These are phyloP conservation scores for Neomorphus geoffroyi DNA, from an alignment of 2,797 vertebrate species.

Conservation along the genomic window DNA sequence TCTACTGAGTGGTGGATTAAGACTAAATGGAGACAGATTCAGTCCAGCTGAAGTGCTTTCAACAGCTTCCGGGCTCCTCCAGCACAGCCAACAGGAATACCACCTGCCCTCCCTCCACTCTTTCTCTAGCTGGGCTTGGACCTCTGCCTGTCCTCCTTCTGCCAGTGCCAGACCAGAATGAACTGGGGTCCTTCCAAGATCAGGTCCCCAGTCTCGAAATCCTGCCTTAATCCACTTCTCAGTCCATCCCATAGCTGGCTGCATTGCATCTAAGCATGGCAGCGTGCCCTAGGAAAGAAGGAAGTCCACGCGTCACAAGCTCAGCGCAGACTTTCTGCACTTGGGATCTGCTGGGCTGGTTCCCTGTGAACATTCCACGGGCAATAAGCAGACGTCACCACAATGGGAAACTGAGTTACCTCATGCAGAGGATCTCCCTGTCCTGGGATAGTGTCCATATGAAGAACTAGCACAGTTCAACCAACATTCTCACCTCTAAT, in stretches of 20 bases:
- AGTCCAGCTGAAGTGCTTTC: background rate
- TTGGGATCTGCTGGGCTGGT: rapidly evolving
- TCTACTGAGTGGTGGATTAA: background rate
- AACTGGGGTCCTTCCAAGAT: background rate
- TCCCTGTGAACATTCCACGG: rapidly evolving
- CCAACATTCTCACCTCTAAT: background rate
- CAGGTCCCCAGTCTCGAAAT: background rate
- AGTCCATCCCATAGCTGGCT: rapidly evolving
- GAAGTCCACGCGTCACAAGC: rapidly evolving
- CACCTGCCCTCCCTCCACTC: background rate
- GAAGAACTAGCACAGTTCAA: background rate
- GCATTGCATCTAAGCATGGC: rapidly evolving
- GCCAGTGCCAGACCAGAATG: rapidly evolving
- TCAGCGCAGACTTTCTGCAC: rapidly evolving
- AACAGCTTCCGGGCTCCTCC: background rate
- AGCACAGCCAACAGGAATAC: rapidly evolving
- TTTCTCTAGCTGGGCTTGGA: rapidly evolving
- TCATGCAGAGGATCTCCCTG: background rate
- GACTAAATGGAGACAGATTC: background rate
- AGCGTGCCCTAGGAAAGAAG: rapidly evolving
- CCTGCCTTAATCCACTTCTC: background rate
- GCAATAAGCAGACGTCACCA: background rate
- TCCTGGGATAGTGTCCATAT: background rate
- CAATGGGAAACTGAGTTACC: rapidly evolving
- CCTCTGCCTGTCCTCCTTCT: background rate